A percentile compares a stretch with the other conserved stretches of the same genome.
Conservation (phyloP, 2,888 invertebrate genomes). For the Brachypterus glaber region DNA sequence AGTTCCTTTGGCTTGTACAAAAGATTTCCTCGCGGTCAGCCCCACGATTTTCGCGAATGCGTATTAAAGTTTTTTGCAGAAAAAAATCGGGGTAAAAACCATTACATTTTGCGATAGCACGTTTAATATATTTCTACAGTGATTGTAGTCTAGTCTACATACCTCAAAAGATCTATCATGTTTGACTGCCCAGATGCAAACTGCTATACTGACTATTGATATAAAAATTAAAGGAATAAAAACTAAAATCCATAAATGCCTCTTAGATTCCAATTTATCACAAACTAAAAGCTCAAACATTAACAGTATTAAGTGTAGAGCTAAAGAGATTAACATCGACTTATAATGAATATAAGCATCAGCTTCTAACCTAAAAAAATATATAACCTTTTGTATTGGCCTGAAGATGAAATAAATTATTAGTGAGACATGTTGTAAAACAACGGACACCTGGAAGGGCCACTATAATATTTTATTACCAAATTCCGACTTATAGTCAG, state of each 20-base stretch:
- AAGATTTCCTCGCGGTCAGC: no score
- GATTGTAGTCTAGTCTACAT: slow-evolving; percentile 15
- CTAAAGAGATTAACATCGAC: slow-evolving; percentile 93
- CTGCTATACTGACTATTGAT: slow-evolving; percentile 92
- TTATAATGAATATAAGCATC: slow-evolving; percentile 97
- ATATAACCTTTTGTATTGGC: slow-evolving; percentile 3
- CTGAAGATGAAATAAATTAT: no score
- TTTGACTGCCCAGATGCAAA: slow-evolving; percentile 97
- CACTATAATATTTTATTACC: no score
- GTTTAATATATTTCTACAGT: neutral
- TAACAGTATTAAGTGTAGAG: slow-evolving; percentile 84
- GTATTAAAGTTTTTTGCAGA: no score
- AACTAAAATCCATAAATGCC: slow-evolving; percentile 82
- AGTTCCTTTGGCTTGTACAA: no score
- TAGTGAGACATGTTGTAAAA: no score
- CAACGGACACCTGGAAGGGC: no score
- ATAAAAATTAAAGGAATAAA: slow-evolving; percentile 95
- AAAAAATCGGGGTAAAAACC: neutral
- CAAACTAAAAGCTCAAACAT: slow-evolving; percentile 96
- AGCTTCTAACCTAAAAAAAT: slow-evolving; percentile 70
- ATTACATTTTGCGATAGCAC: no score
- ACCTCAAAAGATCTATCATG: slow-evolving; percentile 96
- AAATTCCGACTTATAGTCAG: no score
- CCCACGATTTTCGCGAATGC: no score
- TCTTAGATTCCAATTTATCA: slow-evolving; percentile 81